A percentile compares a stretch with the other conserved stretches of the same genome.
Evolutionary conservation across 2,888 invertebrate species (phyloP).

Genomic region (Cephus pulcher): DNA sequence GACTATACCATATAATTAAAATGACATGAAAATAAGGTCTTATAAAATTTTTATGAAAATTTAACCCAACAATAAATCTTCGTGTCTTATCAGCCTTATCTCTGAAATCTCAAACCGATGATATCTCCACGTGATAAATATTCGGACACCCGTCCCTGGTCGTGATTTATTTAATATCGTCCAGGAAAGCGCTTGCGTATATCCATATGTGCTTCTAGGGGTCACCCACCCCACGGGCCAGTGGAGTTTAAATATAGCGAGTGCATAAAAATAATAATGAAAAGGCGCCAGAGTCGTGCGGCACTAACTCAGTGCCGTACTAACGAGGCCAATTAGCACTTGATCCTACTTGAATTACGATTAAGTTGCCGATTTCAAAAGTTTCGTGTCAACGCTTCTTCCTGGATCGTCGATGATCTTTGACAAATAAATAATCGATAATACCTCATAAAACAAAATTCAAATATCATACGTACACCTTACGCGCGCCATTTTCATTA

Average conservation of each 20-base stretch:
- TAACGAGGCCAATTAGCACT: slow-evolving; percentile 57
- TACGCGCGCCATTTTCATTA: not conserved
- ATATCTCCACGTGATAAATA: not conserved
- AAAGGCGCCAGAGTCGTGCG: slow-evolving; percentile 38
- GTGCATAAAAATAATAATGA: slow-evolving; percentile 39
- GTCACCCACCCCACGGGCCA: not conserved
- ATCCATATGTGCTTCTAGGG: not conserved
- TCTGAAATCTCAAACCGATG: not conserved
- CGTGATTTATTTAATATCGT: not conserved
- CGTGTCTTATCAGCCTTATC: not conserved
- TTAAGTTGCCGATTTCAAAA: slow-evolving; percentile 31
- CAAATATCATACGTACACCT: not conserved
- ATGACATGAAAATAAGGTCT: not conserved
- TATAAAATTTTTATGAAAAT: not conserved
- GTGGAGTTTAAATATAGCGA: not conserved
- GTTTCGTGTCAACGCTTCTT: not conserved
- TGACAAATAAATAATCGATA: not conserved
- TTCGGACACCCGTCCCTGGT: not conserved
- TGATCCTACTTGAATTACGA: slow-evolving; percentile 56
- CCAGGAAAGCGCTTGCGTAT: not conserved
- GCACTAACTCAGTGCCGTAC: slow-evolving; percentile 34
- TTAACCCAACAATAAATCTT: not conserved
- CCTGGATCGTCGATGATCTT: not conserved
- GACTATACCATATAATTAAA: not conserved
- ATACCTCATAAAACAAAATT: not conserved